phyloP scores from a whole-genome alignment of 2,797 vertebrate genomes.

The Fundulus diaphanus region DNA sequence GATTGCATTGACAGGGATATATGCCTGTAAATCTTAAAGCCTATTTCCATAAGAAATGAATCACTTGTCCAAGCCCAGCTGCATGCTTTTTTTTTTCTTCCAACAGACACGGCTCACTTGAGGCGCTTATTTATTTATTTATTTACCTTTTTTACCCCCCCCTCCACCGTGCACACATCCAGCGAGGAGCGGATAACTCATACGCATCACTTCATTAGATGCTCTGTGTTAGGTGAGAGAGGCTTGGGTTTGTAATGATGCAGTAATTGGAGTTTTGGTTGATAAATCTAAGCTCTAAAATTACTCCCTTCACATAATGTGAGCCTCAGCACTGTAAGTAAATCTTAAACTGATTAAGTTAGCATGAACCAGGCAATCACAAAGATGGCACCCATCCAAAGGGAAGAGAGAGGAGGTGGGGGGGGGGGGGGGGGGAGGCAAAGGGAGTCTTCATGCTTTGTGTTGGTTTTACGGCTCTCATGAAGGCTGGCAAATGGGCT shows the following conservation, averaged over 20 bases:
- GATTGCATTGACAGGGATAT: constrained; percentile 74
- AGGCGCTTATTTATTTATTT: constrained; percentile 68
- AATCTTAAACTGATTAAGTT: constrained; percentile 99
- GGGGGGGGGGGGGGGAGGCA: constrained; percentile 33
- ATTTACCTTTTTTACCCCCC: constrained; percentile 51
- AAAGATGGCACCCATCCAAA: constrained; percentile 98
- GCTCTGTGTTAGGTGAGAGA: constrained; percentile 80
- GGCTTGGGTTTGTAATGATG: constrained; percentile 97
- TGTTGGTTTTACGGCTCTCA: constrained; percentile 74
- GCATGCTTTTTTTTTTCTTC: constrained; percentile 62
- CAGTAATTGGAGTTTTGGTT: constrained; percentile 97
- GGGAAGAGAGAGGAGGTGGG: constrained; percentile 82
- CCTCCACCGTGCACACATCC: constrained; percentile 53
- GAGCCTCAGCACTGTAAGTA: constrained; percentile 98
- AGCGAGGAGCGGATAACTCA: constrained; percentile 72
- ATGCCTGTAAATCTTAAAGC: constrained; percentile 76
- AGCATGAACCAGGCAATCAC: constrained; percentile 98
- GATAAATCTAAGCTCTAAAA: constrained; percentile 99
- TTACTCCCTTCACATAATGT: constrained; percentile 98
- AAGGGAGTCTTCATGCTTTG: constrained; percentile 66
- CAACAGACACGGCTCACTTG: constrained; percentile 65
- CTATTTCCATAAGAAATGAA: constrained; percentile 82
- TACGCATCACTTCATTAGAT: constrained; percentile 80
- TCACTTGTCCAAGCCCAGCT: constrained; percentile 73
- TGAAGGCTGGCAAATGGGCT: constrained; percentile 74